Percentiles rank a stretch among this genome's conserved stretches.
phyloP scores from a whole-genome alignment of 2,113 vertebrate genomes.

The Macquaria australasica region DNA sequence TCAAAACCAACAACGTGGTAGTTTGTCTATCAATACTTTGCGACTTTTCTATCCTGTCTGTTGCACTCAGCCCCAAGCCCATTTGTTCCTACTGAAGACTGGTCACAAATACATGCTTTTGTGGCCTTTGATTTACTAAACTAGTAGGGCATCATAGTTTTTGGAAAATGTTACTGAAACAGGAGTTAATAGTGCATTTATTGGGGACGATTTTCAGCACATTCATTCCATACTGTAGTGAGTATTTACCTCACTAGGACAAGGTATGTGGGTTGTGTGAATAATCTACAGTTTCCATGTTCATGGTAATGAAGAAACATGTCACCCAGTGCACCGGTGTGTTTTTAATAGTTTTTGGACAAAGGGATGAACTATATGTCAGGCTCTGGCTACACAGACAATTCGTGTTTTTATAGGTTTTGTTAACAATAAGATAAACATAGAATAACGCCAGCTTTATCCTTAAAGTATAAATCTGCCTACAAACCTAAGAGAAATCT shows the following conservation, averaged over 20 bases:
- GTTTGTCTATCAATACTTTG: background rate
- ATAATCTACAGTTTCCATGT: background rate
- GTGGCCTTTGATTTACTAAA: background rate
- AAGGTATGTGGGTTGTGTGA: background rate
- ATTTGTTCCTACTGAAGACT: background rate
- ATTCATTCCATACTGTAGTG: background rate
- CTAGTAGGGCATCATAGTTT: background rate
- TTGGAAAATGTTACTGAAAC: background rate
- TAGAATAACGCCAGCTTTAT: background rate
- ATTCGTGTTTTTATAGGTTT: background rate
- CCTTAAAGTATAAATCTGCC: background rate
- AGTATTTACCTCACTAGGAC: background rate
- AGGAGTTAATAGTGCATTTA: background rate
- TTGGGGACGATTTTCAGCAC: background rate
- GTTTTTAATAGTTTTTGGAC: too few species aligned
- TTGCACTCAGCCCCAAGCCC: background rate
- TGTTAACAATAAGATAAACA: conserved; percentile 8
- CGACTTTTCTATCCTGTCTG: background rate
- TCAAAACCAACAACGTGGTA: background rate
- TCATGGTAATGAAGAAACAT: background rate
- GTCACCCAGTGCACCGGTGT: background rate
- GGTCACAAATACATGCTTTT: background rate
- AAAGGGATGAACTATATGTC: background rate
- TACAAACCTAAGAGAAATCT: background rate
- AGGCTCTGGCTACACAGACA: background rate